Percentiles rank a stretch among this genome's conserved stretches.
These are phyloP conservation scores for Scaptomyza parva DNA, from an alignment of 2,888 invertebrate species.

Conservation along the genomic window DNA sequence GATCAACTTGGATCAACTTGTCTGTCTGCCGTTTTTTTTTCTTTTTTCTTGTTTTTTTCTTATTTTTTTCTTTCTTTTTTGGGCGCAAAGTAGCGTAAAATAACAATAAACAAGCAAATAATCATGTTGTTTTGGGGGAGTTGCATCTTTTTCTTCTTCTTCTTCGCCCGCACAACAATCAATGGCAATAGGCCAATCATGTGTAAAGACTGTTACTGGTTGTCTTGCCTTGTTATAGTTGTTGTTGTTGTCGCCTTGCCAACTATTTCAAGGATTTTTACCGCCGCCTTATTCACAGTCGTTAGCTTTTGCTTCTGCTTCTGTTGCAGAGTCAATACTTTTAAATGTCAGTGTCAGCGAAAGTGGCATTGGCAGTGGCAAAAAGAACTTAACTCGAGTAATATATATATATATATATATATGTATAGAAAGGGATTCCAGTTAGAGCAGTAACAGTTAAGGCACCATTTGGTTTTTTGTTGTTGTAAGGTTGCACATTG, in stretches of 20 bases:
- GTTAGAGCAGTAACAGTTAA: constrained; percentile 28
- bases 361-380: constrained; percentile 54
- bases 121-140: constrained; percentile 70
- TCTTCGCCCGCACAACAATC: neutral
- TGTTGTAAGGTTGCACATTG: constrained; percentile 43
- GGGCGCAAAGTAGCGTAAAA: constrained; percentile 67
- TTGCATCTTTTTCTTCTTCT: too few relatives aligned
- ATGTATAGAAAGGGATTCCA: constrained; percentile 10
- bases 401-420: neutral
- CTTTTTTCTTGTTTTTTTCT: neutral
- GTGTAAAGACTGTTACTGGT: constrained; percentile 66
- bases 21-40: constrained; percentile 19
- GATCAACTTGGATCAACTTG: too few relatives aligned
- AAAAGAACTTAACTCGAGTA: constrained; percentile 24
- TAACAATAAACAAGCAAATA: constrained; percentile 79
- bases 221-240: constrained; percentile 27
- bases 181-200: constrained; percentile 68
- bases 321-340: constrained; percentile 53
- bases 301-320: constrained; percentile 41
- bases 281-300: constrained; percentile 58
- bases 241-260: constrained; percentile 44
- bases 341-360: constrained; percentile 73
- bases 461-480: constrained; percentile 11
- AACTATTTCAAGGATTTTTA: constrained; percentile 51
- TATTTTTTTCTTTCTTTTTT: neutral